Conservation (phyloP, 2,888 invertebrate genomes). For the Cephus pygmeus region DNA sequence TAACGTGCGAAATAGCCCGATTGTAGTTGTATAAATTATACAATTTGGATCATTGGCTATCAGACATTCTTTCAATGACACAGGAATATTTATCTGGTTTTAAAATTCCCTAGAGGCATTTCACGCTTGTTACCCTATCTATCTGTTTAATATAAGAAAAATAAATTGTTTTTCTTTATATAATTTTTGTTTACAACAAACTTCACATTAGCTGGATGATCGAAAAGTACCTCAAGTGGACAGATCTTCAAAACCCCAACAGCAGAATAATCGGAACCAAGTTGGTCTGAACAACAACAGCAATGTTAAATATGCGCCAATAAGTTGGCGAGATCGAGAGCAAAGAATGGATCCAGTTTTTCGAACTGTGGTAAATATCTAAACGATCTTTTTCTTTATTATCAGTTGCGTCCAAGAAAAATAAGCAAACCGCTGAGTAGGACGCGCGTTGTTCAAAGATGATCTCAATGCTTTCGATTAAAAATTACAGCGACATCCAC, state of each 20-base stretch:
- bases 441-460: not conserved
- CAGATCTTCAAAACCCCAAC: conserved; percentile 50
- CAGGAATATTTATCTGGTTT: not conserved
- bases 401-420: not conserved
- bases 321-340: conserved; percentile 50
- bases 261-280: conserved; percentile 1
- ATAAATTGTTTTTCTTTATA: not conserved
- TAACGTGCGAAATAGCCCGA: not conserved
- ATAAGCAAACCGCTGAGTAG: not conserved
- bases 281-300: conserved; percentile 16
- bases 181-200: not conserved
- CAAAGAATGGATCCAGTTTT: conserved; percentile 57
- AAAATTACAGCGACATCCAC: not conserved
- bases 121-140: not conserved
- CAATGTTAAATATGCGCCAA: conserved; percentile 34
- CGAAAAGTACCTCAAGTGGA: conserved; percentile 55
- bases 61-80: not conserved
- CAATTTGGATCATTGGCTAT: not conserved
- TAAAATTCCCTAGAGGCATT: not conserved
- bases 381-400: not conserved
- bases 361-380: conserved; percentile 46
- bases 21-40: not conserved
- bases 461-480: not conserved
- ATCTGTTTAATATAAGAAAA: not conserved
- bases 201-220: conserved; percentile 37